Conservation (phyloP, 2,797 vertebrate genomes). For the Tragopan temminckii region DNA sequence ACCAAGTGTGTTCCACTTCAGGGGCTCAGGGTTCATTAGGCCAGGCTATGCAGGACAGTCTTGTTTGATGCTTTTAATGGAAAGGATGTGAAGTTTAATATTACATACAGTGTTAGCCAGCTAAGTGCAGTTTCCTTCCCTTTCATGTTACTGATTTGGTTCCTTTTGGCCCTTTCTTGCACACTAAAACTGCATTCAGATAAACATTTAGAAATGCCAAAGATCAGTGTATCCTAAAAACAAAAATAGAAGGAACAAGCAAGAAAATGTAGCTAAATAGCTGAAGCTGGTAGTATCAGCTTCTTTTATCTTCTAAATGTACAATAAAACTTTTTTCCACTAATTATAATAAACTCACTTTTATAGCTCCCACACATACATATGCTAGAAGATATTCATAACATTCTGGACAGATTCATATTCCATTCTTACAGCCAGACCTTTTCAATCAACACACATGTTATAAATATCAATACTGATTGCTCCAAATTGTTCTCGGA, state of each 20-base stretch:
- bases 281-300: not conserved
- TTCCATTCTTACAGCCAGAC: slow-evolving; percentile 61
- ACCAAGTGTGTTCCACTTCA: not conserved
- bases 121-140: not conserved
- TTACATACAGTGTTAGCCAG: not conserved
- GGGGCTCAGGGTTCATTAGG: not conserved
- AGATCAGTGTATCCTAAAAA: not conserved
- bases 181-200: not conserved
- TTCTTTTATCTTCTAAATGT: slow-evolving; percentile 19
- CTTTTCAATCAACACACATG: slow-evolving; percentile 68
- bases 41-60: not conserved
- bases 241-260: not conserved
- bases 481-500: slow-evolving; percentile 60
- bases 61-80: not conserved
- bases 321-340: slow-evolving; percentile 45
- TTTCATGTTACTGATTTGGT: not conserved
- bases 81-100: not conserved
- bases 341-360: slow-evolving; percentile 55
- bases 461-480: slow-evolving; percentile 64
- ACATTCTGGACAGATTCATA: slow-evolving; percentile 54
- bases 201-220: not conserved
- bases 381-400: slow-evolving; percentile 47
- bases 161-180: not conserved
- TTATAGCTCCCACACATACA: slow-evolving; percentile 29
- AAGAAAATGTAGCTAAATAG: not conserved